Evolutionary conservation across 1,140 invertebrate species (phyloP).

Genomic region (Phocides pigmalion): DNA sequence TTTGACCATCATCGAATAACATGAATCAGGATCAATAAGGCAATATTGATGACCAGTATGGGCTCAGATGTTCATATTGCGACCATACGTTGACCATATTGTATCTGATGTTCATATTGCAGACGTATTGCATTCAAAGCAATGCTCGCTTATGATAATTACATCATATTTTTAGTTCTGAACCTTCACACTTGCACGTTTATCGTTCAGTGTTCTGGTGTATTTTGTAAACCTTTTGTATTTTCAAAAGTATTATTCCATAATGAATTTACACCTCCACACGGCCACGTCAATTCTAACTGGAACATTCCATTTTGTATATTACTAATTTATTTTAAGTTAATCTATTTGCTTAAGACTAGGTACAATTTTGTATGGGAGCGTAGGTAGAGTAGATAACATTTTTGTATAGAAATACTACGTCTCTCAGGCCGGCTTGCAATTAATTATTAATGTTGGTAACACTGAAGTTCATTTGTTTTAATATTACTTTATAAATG

Average conservation of each 20-base stretch:
- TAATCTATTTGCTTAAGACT: constrained; percentile 19
- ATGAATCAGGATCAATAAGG: too few relatives aligned
- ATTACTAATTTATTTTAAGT: constrained; percentile 22
- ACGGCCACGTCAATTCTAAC: not conserved
- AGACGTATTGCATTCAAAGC: too few relatives aligned
- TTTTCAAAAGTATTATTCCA: constrained; percentile 15
- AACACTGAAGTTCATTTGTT: not conserved
- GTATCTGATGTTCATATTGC: too few relatives aligned
- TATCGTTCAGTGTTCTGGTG: not conserved
- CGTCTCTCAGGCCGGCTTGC: constrained; percentile 7
- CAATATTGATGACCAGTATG: too few relatives aligned
- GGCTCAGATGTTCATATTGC: too few relatives aligned
- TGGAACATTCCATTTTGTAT: constrained; percentile 17
- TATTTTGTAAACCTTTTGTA: constrained; percentile 2
- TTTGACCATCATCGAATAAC: too few relatives aligned
- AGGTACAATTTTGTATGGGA: constrained; percentile 16
- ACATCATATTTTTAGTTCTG: too few relatives aligned
- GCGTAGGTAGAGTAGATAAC: not conserved
- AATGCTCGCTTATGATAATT: too few relatives aligned
- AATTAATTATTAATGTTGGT: not conserved
- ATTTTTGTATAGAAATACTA: constrained; percentile 7
- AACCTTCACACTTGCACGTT: too few relatives aligned
- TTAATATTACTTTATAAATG: not conserved
- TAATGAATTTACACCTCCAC: constrained; percentile 3
- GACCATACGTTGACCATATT: too few relatives aligned